Evolutionary conservation across 2,888 invertebrate species (phyloP), one percentile per base, ranked within the genome.

Genomic region (Thera britannica): DNA sequence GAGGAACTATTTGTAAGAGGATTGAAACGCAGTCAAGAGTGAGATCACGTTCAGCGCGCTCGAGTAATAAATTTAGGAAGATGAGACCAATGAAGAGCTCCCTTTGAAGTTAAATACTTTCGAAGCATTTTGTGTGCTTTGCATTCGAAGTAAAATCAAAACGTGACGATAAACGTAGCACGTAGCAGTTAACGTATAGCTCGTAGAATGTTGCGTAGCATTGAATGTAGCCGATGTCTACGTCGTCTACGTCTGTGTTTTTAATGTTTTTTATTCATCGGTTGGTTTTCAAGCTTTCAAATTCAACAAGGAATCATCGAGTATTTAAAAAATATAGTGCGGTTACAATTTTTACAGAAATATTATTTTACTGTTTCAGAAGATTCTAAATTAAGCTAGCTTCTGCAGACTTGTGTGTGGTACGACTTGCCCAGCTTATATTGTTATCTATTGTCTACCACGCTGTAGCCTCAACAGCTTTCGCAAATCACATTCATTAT

Each of bases 1-100:
- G 41, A 52, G 55, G 55, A 65, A 66, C 65, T 62, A 65, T 68
- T 67, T 64, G 61, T 56, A 56, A 55, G 34, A 59, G 56, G 46
- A 64, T 64, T 35, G 58, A 65, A 65, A 58, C 51, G 41, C 65
- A 62, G 35, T 65, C 46, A 58, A 68, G 62, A 60, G 55, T 62
- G 49, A 58, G 51, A 56, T 62, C 56, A 59, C 65, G 68, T 65
- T 65, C 12, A 54, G 64, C 12, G 59, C 44, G 36, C 62, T 58
- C 35, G 48, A 35, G 11, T 64, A 38, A 36, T 11, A 48, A 58
- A 57, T 9, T 66, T 51, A 63, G 9, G 23, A 34, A 51, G 34
- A 7, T 52, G 52, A 44, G 41, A 38, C 2, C 56, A 61, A 51
- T 52, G 38, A 56, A 44, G 60, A 51, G 8, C 35, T 44, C 46